Evolutionary conservation across 2,113 vertebrate species (phyloP).

Genomic region (Bos taurus): DNA sequence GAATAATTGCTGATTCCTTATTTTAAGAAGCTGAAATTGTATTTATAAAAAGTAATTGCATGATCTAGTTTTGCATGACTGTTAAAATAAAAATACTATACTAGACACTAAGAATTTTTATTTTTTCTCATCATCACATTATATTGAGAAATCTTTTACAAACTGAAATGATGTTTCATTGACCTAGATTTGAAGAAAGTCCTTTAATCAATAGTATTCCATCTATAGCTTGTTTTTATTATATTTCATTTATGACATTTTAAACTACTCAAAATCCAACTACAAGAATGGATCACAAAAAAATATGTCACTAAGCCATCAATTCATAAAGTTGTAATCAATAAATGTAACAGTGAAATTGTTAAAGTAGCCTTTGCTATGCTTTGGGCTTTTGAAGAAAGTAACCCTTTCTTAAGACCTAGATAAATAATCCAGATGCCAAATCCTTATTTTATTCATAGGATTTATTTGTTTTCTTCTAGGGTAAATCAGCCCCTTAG

Average conservation of each 20-base stretch:
- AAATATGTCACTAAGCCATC: not conserved
- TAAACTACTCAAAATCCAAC: not conserved
- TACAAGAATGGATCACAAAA: not conserved
- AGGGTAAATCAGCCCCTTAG: not conserved
- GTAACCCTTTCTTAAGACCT: not conserved
- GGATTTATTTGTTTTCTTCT: not conserved
- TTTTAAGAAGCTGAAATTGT: not conserved
- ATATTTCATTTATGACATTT: constrained; percentile 8
- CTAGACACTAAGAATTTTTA: not conserved
- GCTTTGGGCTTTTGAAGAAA: not conserved
- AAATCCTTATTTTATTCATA: not conserved
- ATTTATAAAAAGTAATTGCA: not conserved
- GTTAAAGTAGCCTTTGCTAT: not conserved
- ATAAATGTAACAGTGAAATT: not conserved
- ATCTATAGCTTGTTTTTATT: not conserved
- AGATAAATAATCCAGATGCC: not conserved
- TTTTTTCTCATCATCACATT: not conserved
- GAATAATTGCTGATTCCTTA: not conserved
- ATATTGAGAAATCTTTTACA: not conserved
- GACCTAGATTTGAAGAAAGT: not conserved
- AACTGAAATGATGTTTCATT: not conserved
- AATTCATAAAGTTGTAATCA: not conserved
- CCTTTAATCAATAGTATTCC: not conserved
- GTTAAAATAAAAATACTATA: not conserved
- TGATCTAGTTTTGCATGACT: not conserved